phyloP scores from a whole-genome alignment of 2,797 vertebrate species.

The Nannoperca obscura region DNA sequence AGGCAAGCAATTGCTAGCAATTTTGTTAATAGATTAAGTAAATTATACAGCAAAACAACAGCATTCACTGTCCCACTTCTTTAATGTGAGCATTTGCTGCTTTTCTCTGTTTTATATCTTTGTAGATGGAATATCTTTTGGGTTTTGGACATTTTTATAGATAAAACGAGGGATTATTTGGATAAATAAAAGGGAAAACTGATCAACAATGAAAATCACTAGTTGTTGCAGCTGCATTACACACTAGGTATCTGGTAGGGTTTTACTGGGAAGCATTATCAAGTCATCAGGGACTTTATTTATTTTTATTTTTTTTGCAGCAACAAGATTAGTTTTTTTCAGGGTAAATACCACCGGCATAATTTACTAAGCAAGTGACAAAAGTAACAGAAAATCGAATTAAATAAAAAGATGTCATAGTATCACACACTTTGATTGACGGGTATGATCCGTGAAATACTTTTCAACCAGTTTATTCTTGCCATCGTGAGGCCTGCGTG shows the following conservation, averaged over 20 bases:
- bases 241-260: not conserved
- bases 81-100: no score
- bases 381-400: not conserved
- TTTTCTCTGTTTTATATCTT: not conserved
- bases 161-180: not conserved
- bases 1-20: not conserved
- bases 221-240: not conserved
- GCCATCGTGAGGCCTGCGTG: constrained; percentile 7
- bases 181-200: not conserved
- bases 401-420: not conserved
- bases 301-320: no score
- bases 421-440: constrained; percentile 19
- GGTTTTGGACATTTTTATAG: not conserved
- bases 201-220: not conserved
- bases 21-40: not conserved
- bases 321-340: not conserved
- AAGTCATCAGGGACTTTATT: not conserved
- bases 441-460: not conserved
- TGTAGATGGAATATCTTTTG: not conserved
- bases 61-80: not conserved
- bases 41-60: not conserved
- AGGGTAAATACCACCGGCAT: not conserved
- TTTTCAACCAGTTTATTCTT: constrained; percentile 14
- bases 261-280: not conserved
- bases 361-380: not conserved